phyloP scores from a whole-genome alignment of 2,888 invertebrate genomes.

The Aromia moschata region DNA sequence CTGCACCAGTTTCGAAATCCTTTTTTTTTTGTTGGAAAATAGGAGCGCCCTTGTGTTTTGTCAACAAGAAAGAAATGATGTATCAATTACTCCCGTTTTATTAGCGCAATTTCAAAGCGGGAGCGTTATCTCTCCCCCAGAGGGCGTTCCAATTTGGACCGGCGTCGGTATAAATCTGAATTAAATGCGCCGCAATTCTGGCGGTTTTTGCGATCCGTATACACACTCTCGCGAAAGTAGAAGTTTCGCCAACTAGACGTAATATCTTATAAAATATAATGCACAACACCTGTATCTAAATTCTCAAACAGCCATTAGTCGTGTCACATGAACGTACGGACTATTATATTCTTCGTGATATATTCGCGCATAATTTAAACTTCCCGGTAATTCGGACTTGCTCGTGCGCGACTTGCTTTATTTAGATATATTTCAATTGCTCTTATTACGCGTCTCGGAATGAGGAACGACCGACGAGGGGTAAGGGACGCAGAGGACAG shows the following conservation, averaged over 20 bases:
- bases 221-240: constrained; percentile 19
- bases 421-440: constrained; percentile 40
- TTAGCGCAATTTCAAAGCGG: not conserved
- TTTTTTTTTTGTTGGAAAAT: too few species aligned
- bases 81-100: not conserved
- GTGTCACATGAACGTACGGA: constrained; percentile 43
- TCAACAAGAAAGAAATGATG: too few species aligned
- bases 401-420: constrained; percentile 39
- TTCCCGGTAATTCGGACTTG: constrained; percentile 38
- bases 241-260: constrained; percentile 33
- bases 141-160: constrained; percentile 10
- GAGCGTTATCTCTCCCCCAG: not conserved
- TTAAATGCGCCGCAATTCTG: constrained; percentile 29
- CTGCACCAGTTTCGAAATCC: too few species aligned
- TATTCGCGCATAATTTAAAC: constrained; percentile 42
- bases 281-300: constrained; percentile 46
- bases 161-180: constrained; percentile 33
- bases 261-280: constrained; percentile 43
- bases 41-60: too few species aligned
- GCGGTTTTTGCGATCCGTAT: constrained; percentile 28
- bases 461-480: not conserved
- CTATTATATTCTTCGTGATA: constrained; percentile 46
- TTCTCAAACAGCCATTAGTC: constrained; percentile 45
- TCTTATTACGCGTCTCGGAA: constrained; percentile 23
- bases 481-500: too few species aligned